These are phyloP conservation scores for Oophaga sylvatica DNA, from an alignment of 2,797 vertebrate genomes.

Conservation along the genomic window DNA sequence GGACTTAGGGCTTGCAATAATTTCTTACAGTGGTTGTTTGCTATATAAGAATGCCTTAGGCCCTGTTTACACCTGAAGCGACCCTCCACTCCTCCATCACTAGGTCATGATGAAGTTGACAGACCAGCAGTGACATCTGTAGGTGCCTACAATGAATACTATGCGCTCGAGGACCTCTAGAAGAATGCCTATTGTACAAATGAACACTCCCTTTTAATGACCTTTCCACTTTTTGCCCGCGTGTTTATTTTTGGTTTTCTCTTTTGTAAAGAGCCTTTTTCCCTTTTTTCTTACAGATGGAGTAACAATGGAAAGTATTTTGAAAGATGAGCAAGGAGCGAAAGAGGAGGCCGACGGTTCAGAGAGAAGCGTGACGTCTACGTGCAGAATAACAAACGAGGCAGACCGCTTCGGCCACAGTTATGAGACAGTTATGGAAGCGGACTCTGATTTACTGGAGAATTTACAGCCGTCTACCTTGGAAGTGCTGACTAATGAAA, in stretches of 20 bases:
- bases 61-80: too few species aligned
- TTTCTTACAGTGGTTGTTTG: too few species aligned
- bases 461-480: neutral
- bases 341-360: neutral
- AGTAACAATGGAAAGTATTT: constrained; percentile 37
- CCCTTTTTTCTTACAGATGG: constrained; percentile 36
- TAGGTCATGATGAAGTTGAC: neutral
- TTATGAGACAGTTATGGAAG: neutral
- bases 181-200: neutral
- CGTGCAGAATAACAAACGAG: neutral
- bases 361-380: neutral
- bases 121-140: neutral
- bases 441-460: constrained; percentile 1
- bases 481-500: constrained; percentile 21
- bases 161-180: neutral
- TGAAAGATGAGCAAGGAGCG: neutral
- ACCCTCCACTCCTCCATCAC: too few species aligned
- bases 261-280: neutral
- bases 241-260: neutral
- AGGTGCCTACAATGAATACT: neutral
- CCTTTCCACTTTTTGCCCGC: neutral
- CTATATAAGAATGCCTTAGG: too few species aligned
- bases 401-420: neutral
- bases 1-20: too few species aligned
- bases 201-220: neutral